Base-by-base conservation (phyloP, 2,797 vertebrate species). In the Ambastaia sidthimunki region DNA sequence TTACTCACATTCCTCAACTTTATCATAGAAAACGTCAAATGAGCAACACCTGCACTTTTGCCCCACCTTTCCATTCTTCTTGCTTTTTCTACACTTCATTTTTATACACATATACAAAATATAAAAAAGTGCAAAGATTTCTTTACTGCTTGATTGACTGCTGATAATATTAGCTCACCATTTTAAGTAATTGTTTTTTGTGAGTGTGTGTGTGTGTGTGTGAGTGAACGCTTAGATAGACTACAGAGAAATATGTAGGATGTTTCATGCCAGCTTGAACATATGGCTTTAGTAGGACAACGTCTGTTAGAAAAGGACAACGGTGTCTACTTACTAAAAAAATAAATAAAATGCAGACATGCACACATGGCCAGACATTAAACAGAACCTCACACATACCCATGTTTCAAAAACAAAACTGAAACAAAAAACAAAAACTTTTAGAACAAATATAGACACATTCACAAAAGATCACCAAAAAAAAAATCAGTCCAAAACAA, bases 301-400 rank as follows among this genome's bases (percentile, higher is more conserved):
- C 37, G 74, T 80, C 82, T 86, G 83, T 82, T 85, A 84, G 87
- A 79, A 50, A 81, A 66, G 83, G 80, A 85, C 75, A 81, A 71
- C 69, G 81, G 76, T 81, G 80, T 82, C 85, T 81, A 82, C 80
- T 88, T 85, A 86, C 73, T 54, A 54, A 69, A 79, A 13, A 71
- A 86, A 71, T 47, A 54, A 41, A 71, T 37, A 69, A 79, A 13
- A 71, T 10, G 60, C 81, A 80, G 66, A 67, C 82, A 62, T 5
- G 31, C 41, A 80, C 50, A 62, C 71, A 81, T 63, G 67, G 63
- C 31, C 57, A 69, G 71, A 62, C 16, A 34, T 50, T 18, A 75
- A 69, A 66, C 4, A 74, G 47, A 23, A 78, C 44, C 19, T 54
- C 4, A 23, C 44, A 63, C 47, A 23, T 4, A 12, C 13, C 3